These are phyloP conservation scores for Paelopatides confundens DNA, from an alignment of 53 echinoderm and acorn worm species.

Conservation along the genomic window DNA sequence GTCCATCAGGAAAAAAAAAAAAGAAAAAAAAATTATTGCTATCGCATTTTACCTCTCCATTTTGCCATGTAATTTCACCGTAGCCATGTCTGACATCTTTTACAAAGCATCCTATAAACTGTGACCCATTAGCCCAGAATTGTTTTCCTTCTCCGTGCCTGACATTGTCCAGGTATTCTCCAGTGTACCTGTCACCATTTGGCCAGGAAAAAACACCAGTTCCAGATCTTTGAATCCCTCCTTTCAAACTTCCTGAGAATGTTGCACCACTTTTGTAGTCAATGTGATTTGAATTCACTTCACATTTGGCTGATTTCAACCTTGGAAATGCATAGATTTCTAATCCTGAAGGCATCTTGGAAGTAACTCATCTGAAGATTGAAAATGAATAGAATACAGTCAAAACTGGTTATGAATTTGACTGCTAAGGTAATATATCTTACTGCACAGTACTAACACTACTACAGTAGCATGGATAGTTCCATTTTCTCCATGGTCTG, in stretches of 20 bases:
- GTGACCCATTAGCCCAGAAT: conserved; percentile 89
- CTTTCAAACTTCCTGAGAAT: conserved; percentile 82
- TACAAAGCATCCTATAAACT: conserved; percentile 83
- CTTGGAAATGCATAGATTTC: conserved; percentile 87
- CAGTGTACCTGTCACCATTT: conserved; percentile 86
- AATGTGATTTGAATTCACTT: conserved; percentile 62
- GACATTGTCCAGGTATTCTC: conserved; percentile 84
- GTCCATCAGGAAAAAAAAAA: not conserved
- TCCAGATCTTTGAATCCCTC: conserved; percentile 82
- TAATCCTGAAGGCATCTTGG: conserved; percentile 82
- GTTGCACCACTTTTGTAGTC: conserved; percentile 95
- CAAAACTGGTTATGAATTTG: too few relatives aligned
- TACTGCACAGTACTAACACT: too few relatives aligned
- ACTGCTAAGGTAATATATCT: too few relatives aligned
- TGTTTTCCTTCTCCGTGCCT: conserved; percentile 92
- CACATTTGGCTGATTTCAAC: conserved; percentile 88
- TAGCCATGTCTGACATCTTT: conserved; percentile 89
- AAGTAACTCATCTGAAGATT: not conserved
- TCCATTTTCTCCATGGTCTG: too few relatives aligned
- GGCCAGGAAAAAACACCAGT: conserved; percentile 93
- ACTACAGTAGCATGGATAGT: too few relatives aligned
- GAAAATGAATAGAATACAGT: not conserved
- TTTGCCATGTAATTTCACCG: conserved; percentile 86
- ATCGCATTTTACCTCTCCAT: conserved; percentile 81
- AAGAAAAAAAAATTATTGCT: too few relatives aligned